Conservation (phyloP, 92 coral and sea anemone genomes). For the Diadumene lineata region DNA sequence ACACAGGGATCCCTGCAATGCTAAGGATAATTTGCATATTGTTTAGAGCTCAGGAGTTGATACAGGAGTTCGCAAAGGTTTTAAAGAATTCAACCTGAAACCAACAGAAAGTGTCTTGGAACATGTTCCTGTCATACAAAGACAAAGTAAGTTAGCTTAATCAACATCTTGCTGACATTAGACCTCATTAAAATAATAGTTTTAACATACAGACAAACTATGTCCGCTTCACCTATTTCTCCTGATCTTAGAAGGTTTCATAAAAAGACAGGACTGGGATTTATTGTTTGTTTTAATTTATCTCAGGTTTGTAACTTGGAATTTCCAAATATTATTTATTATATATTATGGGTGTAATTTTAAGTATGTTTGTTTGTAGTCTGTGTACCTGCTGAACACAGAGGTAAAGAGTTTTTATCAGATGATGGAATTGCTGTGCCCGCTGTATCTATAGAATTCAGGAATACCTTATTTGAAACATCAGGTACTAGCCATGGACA, state of each 20-base stretch:
- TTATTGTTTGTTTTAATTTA: too few species aligned
- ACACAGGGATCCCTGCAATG: neutral
- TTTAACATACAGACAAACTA: too few species aligned
- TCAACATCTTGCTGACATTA: too few species aligned
- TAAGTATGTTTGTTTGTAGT: slow-evolving; percentile 27
- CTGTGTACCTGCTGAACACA: slow-evolving; percentile 74
- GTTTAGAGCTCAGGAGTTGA: slow-evolving; percentile 48
- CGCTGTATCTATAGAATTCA: slow-evolving; percentile 67
- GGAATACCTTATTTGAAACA: slow-evolving; percentile 46
- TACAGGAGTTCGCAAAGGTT: slow-evolving; percentile 46
- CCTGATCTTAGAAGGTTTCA: too few species aligned
- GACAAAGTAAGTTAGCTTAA: slow-evolving; percentile 68
- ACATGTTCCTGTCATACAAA: slow-evolving; percentile 68
- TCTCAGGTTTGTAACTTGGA: too few species aligned
- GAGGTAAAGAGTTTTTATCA: slow-evolving; percentile 72
- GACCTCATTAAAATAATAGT: too few species aligned
- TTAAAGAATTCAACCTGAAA: slow-evolving; percentile 47
- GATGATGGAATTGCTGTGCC: slow-evolving; percentile 76
- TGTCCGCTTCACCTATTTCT: too few species aligned
- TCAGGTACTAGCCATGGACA: slow-evolving; percentile 51
- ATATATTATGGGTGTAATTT: neutral
- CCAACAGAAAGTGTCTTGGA: slow-evolving; percentile 70
- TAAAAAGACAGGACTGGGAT: too few species aligned
- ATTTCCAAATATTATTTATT: too few species aligned
- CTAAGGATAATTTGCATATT: too few species aligned